Conservation (phyloP, 1,140 invertebrate species). For the Bombus fervidus region DNA sequence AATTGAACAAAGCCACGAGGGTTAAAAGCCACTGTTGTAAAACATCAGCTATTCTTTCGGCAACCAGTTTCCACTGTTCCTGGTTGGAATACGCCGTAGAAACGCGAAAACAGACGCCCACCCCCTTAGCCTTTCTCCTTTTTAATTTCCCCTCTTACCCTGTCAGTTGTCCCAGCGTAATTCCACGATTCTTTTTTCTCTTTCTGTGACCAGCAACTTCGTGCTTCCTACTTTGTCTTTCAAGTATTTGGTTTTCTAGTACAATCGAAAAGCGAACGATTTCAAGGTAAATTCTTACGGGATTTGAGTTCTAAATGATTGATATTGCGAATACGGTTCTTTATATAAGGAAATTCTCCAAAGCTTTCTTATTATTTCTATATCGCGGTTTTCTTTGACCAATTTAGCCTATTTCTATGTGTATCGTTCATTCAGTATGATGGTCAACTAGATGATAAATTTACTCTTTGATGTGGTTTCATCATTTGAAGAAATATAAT, state of each 20-base stretch:
- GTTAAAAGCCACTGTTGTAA: conserved; percentile 76
- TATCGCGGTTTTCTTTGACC: no score
- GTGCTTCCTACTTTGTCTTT: neutral
- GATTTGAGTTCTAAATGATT: no score
- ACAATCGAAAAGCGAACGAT: neutral
- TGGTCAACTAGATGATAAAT: no score
- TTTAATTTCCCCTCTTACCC: conserved; percentile 10
- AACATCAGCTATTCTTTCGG: conserved; percentile 74
- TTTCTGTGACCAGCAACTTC: neutral
- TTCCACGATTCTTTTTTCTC: neutral
- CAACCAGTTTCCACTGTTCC: conserved; percentile 68
- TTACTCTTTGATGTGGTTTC: no score
- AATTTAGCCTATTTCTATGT: no score
- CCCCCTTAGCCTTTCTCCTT: conserved; percentile 48
- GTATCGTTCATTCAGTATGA: no score
- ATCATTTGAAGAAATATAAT: no score
- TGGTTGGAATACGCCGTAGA: conserved; percentile 65
- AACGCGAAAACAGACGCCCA: conserved; percentile 37
- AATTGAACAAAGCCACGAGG: conserved; percentile 66
- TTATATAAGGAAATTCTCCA: no score
- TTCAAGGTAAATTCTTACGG: no score
- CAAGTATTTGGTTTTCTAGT: neutral
- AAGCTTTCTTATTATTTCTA: no score
- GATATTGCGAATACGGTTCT: no score
- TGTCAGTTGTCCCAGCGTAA: neutral